Evolutionary conservation across 1,140 invertebrate genomes (phyloP).

Genomic region (Tetraneura akinire): DNA sequence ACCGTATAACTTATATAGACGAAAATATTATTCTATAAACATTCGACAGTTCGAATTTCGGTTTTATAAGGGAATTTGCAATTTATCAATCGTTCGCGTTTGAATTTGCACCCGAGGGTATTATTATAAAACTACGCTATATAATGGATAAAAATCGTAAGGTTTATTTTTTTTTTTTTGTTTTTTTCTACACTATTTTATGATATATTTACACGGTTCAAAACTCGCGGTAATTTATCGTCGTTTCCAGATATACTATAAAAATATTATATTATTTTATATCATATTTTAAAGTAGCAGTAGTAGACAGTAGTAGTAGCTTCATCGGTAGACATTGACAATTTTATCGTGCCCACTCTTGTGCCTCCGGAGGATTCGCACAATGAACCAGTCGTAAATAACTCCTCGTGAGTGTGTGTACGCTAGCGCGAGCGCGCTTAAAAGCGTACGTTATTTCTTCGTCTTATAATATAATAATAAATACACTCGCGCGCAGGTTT

Average conservation of each 20-base stretch:
- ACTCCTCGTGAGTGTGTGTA: not conserved
- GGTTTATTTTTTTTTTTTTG: too few species aligned
- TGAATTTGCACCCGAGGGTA: too few species aligned
- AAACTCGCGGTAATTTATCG: constrained; percentile 10
- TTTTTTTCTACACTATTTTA: too few species aligned
- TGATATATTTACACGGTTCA: too few species aligned
- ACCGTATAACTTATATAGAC: too few species aligned
- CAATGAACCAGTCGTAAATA: constrained; percentile 49
- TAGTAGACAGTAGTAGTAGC: constrained; percentile 29
- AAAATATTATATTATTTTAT: not conserved
- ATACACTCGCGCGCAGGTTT: not conserved
- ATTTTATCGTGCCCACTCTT: constrained; percentile 41
- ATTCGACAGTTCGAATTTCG: too few species aligned
- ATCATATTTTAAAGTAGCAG: not conserved
- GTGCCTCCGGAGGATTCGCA: constrained; percentile 30
- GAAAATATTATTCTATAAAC: too few species aligned
- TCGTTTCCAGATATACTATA: constrained; percentile 37
- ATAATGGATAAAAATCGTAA: too few species aligned
- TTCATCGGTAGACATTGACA: constrained; percentile 42
- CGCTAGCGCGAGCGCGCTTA: not conserved
- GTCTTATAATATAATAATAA: not conserved
- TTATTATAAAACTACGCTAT: too few species aligned
- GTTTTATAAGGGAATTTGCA: too few species aligned
- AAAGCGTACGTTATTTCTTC: not conserved
- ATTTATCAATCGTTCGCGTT: too few species aligned